Base-by-base conservation (phyloP, 2,888 invertebrate species). In the Anaspis maculata region DNA sequence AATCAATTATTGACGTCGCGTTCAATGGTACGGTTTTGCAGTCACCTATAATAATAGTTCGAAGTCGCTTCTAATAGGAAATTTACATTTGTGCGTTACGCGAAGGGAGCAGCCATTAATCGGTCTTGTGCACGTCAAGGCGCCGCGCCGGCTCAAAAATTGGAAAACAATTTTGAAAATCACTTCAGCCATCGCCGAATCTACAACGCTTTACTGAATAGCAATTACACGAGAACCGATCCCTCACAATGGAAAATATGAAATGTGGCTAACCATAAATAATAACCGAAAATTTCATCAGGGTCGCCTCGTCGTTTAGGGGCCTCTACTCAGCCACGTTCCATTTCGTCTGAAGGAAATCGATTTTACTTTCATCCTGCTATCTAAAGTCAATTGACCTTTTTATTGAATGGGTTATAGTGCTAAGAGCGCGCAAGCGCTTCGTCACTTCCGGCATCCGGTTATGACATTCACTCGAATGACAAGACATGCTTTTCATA, bases 341-440 rank as follows among this genome's bases (percentile, higher is more conserved):
- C 46, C 51, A 52, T 53, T 49, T 51, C 44, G 45, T 49, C 48
- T 48, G 38, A 41, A 48, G 51, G 48, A 49, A 53, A 54, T 54
- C 54, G 52, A 54, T 54, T 54, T 50, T 49, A 52, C 52, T 54
- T 54, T 52, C 50, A 53, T 49, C 48, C 46, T 47, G 41, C 48
- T 48, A 48, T 51, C 49, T 49, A 46, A 51, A 53, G 52, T 54
- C 53, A 55, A 54, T 55, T 55, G 54, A 55, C 52, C 52, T 51
- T 53, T 54, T 52, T 52, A 55, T 54, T 52, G 53, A 55, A 55
- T 55, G 48, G 51, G 48, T 51, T 49, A 52, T 51, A 45, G 40
- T 34, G 44, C 32, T 32, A 34, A 32, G 30, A 33, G 33, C 22
- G 42, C 49, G 46, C 51, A 37, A 43, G 46, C 48, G 48, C 41